Evolutionary conservation across 2,888 invertebrate genomes (phyloP).

Genomic region (Tholera decimalis): DNA sequence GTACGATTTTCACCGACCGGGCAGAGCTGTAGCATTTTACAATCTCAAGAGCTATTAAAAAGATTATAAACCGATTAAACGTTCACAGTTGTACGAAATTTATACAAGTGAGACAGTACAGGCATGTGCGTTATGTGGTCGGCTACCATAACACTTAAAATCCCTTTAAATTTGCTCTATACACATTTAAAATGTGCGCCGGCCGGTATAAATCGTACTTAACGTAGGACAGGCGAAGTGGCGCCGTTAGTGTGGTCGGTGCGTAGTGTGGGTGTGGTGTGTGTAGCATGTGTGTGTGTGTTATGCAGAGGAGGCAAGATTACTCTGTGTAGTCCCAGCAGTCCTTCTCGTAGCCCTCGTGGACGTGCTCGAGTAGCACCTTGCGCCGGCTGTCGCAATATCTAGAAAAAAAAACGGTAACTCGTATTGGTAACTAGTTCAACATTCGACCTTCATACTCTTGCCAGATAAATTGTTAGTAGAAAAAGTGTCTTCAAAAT

Average conservation of each 20-base stretch:
- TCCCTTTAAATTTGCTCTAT: not conserved
- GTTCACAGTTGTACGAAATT: not conserved
- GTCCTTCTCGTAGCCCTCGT: constrained; percentile 99
- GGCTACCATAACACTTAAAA: not conserved
- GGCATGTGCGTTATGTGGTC: not conserved
- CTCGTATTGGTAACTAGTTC: not conserved
- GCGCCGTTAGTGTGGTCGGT: constrained; percentile 36
- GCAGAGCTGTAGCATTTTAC: not conserved
- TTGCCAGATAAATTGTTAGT: not conserved
- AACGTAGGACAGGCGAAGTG: constrained; percentile 18
- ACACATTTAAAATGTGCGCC: not conserved
- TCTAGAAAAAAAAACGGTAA: constrained; percentile 89
- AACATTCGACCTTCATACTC: not conserved
- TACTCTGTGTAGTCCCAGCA: constrained; percentile 99
- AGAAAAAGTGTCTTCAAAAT: not conserved
- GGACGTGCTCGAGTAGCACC: constrained; percentile 98
- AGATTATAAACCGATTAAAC: not conserved
- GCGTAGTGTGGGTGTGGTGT: constrained; percentile 37
- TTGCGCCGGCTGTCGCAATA: constrained; percentile 99
- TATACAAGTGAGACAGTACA: not conserved
- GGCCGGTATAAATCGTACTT: not conserved
- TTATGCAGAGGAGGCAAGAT: constrained; percentile 73
- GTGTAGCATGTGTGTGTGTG: constrained; percentile 60
- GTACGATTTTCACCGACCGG: not conserved
- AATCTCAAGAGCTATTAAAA: not conserved